Percentiles rank a stretch among this genome's conserved stretches.
phyloP scores from a whole-genome alignment of 2,113 vertebrate species.

The Platysternon megacephalum region DNA sequence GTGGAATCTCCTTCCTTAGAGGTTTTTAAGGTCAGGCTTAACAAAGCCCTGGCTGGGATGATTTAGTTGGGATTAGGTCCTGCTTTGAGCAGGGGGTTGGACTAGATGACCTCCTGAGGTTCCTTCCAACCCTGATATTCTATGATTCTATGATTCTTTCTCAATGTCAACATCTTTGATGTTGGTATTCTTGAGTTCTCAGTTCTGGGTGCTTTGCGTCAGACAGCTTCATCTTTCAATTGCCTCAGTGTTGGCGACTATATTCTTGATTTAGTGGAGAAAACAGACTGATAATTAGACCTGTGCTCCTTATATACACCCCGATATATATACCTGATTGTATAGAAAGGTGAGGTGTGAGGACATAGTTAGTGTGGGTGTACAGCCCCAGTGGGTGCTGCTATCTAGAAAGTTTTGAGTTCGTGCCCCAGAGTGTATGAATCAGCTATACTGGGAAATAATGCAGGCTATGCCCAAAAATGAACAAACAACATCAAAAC shows the following conservation, averaged over 20 bases:
- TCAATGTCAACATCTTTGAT: background rate
- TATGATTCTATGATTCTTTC: no score
- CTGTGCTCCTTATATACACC: background rate
- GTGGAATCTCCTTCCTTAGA: no score
- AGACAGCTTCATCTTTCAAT: background rate
- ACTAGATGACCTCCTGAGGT: no score
- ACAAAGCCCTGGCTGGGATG: no score
- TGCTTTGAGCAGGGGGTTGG: no score
- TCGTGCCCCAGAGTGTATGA: background rate
- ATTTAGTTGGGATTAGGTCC: no score
- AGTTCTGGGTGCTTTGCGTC: background rate
- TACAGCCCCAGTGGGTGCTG: background rate
- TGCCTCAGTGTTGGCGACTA: background rate
- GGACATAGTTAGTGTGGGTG: background rate
- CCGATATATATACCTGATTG: no score
- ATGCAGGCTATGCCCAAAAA: background rate
- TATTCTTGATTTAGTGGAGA: background rate
- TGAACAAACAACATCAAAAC: background rate
- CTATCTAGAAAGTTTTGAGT: background rate
- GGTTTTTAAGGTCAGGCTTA: no score
- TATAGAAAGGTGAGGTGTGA: background rate
- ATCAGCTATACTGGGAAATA: background rate
- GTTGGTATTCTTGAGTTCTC: fast-evolving
- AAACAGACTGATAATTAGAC: background rate
- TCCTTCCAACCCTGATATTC: no score